Conservation (phyloP, 2,113 vertebrate species). For the Muntiacus muntjak region DNA sequence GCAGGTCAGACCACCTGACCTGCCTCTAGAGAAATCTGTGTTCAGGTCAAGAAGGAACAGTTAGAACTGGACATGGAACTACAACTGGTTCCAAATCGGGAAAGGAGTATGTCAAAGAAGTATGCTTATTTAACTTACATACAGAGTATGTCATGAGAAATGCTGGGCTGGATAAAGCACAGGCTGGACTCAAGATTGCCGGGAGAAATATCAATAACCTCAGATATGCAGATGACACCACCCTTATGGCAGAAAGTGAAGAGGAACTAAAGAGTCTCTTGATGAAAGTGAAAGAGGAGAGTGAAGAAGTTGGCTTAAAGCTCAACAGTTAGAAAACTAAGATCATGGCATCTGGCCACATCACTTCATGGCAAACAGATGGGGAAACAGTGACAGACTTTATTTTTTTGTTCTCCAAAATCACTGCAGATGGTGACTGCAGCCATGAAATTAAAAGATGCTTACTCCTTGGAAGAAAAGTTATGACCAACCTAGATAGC, state of each 20-base stretch:
- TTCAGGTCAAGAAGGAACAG: not conserved
- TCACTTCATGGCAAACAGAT: not conserved
- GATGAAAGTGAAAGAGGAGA: not conserved
- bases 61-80: not conserved
- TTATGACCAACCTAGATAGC: not conserved
- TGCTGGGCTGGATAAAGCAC: not conserved
- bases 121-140: not conserved
- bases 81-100: not conserved
- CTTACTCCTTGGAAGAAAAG: not conserved
- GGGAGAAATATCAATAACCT: not conserved
- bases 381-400: not conserved
- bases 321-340: not conserved
- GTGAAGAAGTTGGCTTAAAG: not conserved
- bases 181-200: not conserved
- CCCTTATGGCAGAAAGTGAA: not conserved
- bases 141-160: not conserved
- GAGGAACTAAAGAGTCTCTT: not conserved
- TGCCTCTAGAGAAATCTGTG: not conserved
- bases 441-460: rapidly evolving
- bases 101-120: not conserved
- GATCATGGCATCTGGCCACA: not conserved
- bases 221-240: not conserved
- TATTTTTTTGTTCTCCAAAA: not conserved
- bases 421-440: not conserved
- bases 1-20: not conserved